Conservation (phyloP, 2,797 vertebrate species). For the Syndactyla subalaris region DNA sequence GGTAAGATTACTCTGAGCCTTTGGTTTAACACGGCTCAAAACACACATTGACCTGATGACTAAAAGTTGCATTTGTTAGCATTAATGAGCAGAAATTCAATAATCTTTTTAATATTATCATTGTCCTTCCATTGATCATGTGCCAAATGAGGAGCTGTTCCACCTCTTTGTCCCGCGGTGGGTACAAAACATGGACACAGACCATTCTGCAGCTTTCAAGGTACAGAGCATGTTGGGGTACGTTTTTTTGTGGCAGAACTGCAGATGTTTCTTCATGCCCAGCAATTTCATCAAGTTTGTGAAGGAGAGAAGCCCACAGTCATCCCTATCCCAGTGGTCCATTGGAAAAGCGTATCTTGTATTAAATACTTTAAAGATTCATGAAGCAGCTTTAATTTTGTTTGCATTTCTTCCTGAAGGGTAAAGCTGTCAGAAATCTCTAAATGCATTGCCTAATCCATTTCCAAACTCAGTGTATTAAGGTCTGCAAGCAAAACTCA, state of each 20-base stretch:
- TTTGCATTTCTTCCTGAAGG: constrained; percentile 71
- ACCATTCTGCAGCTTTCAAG: not conserved
- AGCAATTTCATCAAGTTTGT: not conserved
- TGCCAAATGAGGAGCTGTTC: not conserved
- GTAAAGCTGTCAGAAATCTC: constrained; percentile 68
- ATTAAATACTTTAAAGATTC: constrained; percentile 73
- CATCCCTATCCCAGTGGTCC: constrained; percentile 13
- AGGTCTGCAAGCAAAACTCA: constrained; percentile 41
- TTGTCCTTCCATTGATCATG: not conserved
- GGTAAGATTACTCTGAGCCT: not conserved
- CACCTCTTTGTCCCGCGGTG: not conserved
- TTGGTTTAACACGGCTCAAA: not conserved
- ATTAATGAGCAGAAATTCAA: not conserved
- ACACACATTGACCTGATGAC: not conserved
- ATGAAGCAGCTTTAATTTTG: constrained; percentile 73
- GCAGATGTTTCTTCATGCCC: not conserved
- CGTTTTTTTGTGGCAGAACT: not conserved
- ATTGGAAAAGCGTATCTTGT: constrained; percentile 57
- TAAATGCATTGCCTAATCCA: constrained; percentile 69
- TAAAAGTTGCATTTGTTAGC: not conserved
- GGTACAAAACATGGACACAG: not conserved
- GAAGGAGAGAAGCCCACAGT: constrained; percentile 29
- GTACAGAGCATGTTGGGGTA: not conserved
- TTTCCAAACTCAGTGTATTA: constrained; percentile 56
- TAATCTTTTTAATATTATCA: not conserved